Evolutionary conservation across 53 echinoderm and acorn worm species (phyloP).

Genomic region (Holothuria leucospilota): DNA sequence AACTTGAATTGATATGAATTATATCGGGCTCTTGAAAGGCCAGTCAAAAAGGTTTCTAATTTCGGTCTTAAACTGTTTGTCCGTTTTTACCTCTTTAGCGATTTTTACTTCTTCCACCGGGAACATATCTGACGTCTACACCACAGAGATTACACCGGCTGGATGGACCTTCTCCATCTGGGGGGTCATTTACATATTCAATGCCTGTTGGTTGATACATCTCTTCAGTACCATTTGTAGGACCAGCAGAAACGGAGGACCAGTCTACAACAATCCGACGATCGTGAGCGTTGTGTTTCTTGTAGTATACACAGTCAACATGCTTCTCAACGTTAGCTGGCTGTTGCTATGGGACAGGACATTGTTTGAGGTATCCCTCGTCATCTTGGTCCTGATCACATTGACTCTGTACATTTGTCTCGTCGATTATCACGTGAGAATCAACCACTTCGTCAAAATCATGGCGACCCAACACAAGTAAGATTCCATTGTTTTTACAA

Average conservation of each 20-base stretch:
- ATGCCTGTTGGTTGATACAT: constrained; percentile 55
- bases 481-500: background rate
- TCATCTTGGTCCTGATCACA: constrained; percentile 47
- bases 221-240: constrained; percentile 53
- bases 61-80: no score
- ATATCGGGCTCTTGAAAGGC: no score
- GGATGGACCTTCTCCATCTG: constrained; percentile 67
- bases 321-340: constrained; percentile 68
- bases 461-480: constrained; percentile 63
- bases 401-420: constrained; percentile 66
- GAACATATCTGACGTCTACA: constrained; percentile 55
- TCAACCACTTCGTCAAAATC: constrained; percentile 48
- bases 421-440: constrained; percentile 46
- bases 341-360: constrained; percentile 69
- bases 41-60: no score
- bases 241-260: constrained; percentile 19
- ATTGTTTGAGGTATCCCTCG: constrained; percentile 51
- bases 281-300: constrained; percentile 57
- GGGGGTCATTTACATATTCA: constrained; percentile 55
- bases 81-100: background rate
- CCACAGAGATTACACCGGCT: constrained; percentile 53
- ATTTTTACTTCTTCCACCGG: constrained; percentile 42
- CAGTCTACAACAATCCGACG: constrained; percentile 66
- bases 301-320: constrained; percentile 57
- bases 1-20: no score